Base-by-base conservation (phyloP, 2,888 invertebrate species). In the Dryocosmus kuriphilus region DNA sequence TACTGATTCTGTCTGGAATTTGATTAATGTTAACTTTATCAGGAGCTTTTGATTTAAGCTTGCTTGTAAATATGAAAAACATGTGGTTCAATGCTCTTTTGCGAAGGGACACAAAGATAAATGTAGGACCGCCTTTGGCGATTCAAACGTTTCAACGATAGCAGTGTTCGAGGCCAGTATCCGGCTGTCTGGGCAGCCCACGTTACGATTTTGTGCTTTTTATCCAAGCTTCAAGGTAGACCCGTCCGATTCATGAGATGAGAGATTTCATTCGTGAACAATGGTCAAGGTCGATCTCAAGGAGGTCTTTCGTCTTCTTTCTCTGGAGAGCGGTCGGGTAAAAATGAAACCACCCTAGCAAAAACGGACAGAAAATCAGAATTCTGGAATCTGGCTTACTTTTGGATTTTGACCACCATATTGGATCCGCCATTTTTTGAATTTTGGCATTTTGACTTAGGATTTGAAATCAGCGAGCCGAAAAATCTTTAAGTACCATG, bases 271-370 rank as follows among this genome's bases (percentile, higher is more conserved):
- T 74, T 79, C 77, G 80, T 78, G 77, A 83, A 83, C 79, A 81
- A 80, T 83, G 83, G 81, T 83, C 83, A 83, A 83, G 83, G 83
- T 83, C 80, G 79, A 77, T 74, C 46, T 46, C 73, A 57, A 77
- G 77, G 67, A 80, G 79, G 76, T 38, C 65, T 22, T 65, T 38
- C 22, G 24, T 2, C 65, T 65, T 65, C 38, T 5, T 65, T 38
- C 38, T 16, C 16, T 22, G 9, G 65, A 3, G 24, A 38, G 22
- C 2, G 5, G 5, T 30, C 1, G 35, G 38, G 22, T 2, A 38
- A 65, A 65, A 41, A 65, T 16, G 32, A 16, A 38, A 14, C 3
- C 16, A 60, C 14, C 27, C 11, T 16, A 60, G 27, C 16, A 60
- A 27, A 27, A 60, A 27, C 16, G 16, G 27, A 7, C 14, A 22